Base-by-base conservation (phyloP, 2,113 vertebrate genomes). In the Myrmophylax atrothorax region DNA sequence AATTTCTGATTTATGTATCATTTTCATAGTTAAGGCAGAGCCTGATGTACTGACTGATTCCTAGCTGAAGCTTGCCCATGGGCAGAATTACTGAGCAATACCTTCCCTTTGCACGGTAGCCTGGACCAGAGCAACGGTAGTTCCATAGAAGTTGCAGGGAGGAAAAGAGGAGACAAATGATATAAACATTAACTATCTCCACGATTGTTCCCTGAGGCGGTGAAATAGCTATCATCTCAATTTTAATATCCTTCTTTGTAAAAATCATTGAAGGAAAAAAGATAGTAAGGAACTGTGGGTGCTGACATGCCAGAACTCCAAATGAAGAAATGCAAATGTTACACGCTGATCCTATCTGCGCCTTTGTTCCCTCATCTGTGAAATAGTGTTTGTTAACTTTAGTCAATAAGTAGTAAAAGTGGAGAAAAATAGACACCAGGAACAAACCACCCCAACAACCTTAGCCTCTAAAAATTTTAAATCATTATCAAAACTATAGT, bases 331-430 rank as follows among this genome's bases (percentile, higher is more conserved):
- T 92, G 94, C 64, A 90, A 96, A 88, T 72, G 68, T 59, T 63
- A 55, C 87, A 93, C 82, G 73, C 78, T 86, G 94, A 96, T 96
- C 38, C 75, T 96, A 95, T 96, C 95, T 89, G 62, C 0, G 1
- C 77, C 94, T 97, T 95, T 96, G 94, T 72, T 96, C 92, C 72
- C 40, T 94, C 90, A 90, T 20, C 94, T 93, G 77, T 94, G 90
- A 95, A 97, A 90, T 18, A n/a, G 37, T 72, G 37, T 42, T 87
- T 80, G 38, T 44, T 90, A 92, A 53, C 52, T 83, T 74, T 18
- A 63, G 80, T 63, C 85, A 79, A 63, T 83, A 94, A 85, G 67
- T 26, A 85, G 63, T 74, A 86, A 83, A 85, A 7, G 9, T 40
- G 42, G 18, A 87, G 50, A 83, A 83, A 93, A 91, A 44, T 10